Conservation (phyloP, 2,113 vertebrate genomes). For the Antennarius striatus region DNA sequence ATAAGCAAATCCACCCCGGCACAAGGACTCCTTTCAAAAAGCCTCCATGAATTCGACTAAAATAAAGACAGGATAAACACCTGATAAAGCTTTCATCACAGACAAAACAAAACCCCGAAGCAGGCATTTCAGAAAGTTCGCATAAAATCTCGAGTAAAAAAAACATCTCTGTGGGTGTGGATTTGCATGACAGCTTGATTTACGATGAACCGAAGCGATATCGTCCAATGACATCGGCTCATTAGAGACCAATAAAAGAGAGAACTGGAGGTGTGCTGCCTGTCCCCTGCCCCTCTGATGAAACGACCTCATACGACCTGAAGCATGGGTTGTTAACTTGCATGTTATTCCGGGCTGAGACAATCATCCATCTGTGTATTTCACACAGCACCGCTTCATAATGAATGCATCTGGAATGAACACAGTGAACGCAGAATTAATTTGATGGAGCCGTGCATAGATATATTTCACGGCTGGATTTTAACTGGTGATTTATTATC, state of each 20-base stretch:
- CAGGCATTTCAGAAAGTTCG: too few species aligned
- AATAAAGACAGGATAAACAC: slow-evolving; percentile 3
- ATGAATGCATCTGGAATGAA: slow-evolving; percentile 23
- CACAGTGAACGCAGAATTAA: slow-evolving; percentile 46
- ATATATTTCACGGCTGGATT: too few species aligned
- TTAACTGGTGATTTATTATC: too few species aligned
- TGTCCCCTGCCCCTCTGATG: neutral
- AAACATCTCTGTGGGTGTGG: too few species aligned
- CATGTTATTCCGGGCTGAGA: slow-evolving; percentile 6
- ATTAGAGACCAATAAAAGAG: too few species aligned
- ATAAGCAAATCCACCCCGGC: slow-evolving; percentile 29
- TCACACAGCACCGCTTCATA: neutral
- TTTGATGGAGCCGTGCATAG: too few species aligned
- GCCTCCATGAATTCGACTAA: neutral
- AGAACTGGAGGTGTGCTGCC: neutral
- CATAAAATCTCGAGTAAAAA: too few species aligned
- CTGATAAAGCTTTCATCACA: too few species aligned
- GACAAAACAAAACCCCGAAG: too few species aligned
- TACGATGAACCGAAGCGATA: neutral
- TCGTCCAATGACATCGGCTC: neutral
- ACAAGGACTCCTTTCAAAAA: neutral
- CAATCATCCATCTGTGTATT: slow-evolving; percentile 8
- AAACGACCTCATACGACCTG: slow-evolving; percentile 4
- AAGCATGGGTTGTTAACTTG: slow-evolving; percentile 10
- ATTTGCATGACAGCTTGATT: neutral